Evolutionary conservation across 2,888 invertebrate species (phyloP), one percentile per base, ranked within the genome.

Genomic region (Lysandra bellargus): DNA sequence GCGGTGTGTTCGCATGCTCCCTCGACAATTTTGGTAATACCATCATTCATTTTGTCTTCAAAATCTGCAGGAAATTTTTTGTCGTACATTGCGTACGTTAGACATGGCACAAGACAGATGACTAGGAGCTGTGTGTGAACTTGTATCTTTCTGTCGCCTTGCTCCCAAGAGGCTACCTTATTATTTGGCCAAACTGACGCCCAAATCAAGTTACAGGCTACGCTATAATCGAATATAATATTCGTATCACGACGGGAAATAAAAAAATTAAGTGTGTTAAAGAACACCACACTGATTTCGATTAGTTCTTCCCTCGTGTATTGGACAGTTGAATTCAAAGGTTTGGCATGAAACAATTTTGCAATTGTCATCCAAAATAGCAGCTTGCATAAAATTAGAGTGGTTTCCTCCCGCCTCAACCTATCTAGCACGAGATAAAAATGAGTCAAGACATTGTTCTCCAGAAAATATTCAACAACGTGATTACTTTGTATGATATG

Each of bases 1-100:
- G 96, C 91, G 0, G 97, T 96, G 73, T 96, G 95, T 83, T 96
- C 96, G 79, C 96, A 96, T 1, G 96, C 95, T 17, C 95, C 92
- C 78, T 96, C 95, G 80, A 97, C 92, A 1, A 97, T 83, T 84
- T 96, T 96, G 80, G 93, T 90, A 57, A 95, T 85, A 84, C 95
- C 97, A 79, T 95, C 93, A 79, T 96, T 95, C 23, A 96, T 93
- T 23, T 95, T 88, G 76, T 95, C 95, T 78, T 95, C 90, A 87
- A 84, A 92, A 86, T 84, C 81, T 9, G 79, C 79, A 0, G 81
- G 79, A 3, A 81, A 81, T 69, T 86, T 86, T 64, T 86, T 87
- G 12, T 85, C 83, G 44, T 80, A 72, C 3, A 84, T 89, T 57
- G 90, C 87, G 80, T 93, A 93, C 12, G 89, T 85, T 53, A 96